Percentiles rank a stretch among this genome's conserved stretches.
These are phyloP conservation scores for Pachyrhynchus sulphureomaculatus DNA, from an alignment of 1,140 invertebrate genomes.

Conservation along the genomic window DNA sequence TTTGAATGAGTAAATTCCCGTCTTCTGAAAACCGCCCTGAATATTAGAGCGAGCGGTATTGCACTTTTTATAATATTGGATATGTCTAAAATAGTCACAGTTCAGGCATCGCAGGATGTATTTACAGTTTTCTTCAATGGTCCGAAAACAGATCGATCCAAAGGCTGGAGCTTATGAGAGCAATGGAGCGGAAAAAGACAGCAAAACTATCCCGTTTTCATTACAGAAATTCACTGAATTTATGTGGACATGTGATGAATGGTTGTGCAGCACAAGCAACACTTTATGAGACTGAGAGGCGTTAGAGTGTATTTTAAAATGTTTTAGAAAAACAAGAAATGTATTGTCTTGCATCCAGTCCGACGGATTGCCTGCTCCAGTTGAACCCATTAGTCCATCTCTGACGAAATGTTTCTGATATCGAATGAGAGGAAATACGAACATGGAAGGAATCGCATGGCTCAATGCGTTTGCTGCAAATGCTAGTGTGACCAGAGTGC, in stretches of 20 bases:
- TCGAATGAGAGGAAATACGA: slow-evolving; percentile 49
- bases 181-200: slow-evolving; percentile 47
- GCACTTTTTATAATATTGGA: slow-evolving; percentile 48
- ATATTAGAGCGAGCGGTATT: slow-evolving; percentile 35
- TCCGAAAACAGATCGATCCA: slow-evolving; percentile 40
- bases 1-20: not conserved
- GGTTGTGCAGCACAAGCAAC: slow-evolving; percentile 27
- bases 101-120: slow-evolving; percentile 48
- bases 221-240: slow-evolving; percentile 38
- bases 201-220: slow-evolving; percentile 45
- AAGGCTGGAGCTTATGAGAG: slow-evolving; percentile 50
- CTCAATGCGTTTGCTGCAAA: slow-evolving; percentile 47
- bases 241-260: slow-evolving; percentile 31
- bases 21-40: not conserved
- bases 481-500: slow-evolving; percentile 49
- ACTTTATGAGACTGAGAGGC: no score
- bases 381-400: not conserved
- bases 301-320: no score
- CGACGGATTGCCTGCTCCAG: slow-evolving; percentile 36
- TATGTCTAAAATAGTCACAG: slow-evolving; percentile 55
- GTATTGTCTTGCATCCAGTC: slow-evolving; percentile 10
- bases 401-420: slow-evolving; percentile 43
- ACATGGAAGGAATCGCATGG: slow-evolving; percentile 48
- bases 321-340: no score
- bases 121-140: slow-evolving; percentile 50